Evolutionary conservation across 2,113 vertebrate species (phyloP).

Genomic region (Dasypus novemcinctus): DNA sequence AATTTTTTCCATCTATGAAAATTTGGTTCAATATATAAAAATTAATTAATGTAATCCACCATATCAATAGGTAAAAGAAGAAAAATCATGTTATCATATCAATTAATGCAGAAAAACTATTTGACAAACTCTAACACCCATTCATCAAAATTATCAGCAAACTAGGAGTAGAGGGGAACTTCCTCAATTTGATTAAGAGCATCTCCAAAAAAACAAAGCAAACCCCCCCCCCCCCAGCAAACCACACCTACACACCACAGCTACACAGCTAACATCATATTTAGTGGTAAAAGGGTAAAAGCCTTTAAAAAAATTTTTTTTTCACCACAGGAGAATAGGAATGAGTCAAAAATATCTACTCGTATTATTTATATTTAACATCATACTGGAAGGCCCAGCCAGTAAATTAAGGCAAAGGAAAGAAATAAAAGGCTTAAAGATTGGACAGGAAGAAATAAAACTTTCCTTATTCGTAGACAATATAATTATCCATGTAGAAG

Average conservation of each 20-base stretch:
- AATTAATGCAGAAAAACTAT: too few relatives aligned
- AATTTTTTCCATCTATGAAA: too few relatives aligned
- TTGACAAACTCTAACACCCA: too few relatives aligned
- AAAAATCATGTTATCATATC: too few relatives aligned
- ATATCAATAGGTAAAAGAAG: too few relatives aligned
- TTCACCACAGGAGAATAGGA: neutral
- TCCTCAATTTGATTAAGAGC: too few relatives aligned
- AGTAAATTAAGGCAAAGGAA: neutral
- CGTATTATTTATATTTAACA: neutral
- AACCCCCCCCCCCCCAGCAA: too few relatives aligned
- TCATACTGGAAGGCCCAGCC: neutral
- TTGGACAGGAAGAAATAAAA: neutral
- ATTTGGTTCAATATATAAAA: too few relatives aligned
- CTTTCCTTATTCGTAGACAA: neutral
- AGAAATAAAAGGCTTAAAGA: neutral
- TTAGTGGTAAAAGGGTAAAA: neutral
- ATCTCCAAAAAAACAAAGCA: neutral
- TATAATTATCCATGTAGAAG: neutral
- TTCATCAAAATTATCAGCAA: too few relatives aligned
- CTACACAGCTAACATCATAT: neutral
- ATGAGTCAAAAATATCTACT: neutral
- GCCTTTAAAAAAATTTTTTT: too few relatives aligned
- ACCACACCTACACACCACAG: neutral
- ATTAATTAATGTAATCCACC: too few relatives aligned
- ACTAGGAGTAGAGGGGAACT: too few relatives aligned